Base-by-base conservation (phyloP, 1,140 invertebrate genomes). In the Teleopsis dalmanni region DNA sequence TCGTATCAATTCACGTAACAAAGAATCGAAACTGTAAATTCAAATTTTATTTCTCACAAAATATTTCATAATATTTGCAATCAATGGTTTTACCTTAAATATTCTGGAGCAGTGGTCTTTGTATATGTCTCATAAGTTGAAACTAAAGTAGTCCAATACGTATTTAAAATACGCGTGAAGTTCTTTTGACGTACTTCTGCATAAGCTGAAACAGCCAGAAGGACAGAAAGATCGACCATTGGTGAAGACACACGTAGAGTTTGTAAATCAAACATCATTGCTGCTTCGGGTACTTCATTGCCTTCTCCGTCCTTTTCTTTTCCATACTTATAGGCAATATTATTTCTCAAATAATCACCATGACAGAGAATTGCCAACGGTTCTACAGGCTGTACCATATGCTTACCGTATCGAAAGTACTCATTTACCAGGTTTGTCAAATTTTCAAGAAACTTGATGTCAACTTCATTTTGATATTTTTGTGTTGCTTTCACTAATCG, bases 221-320 rank as follows among this genome's bases (percentile, higher is more conserved):
- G 68, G 2, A 64, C 34, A 2, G 48, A 21, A 0, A 70, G 50
- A 51, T 70, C 67, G 2, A 66, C 47, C 67, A 70, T 70, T 37
- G 67, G 67, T 18, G 67, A 70, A 18, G 53, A 58, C 13, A 59
- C 13, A 0, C 64, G 50, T 21, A 70, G 13, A 1, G 67, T 70
- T 53, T 70, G 67, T 36, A 70, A 64, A 54, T 70, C 67, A 25
- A 70, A 70, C 67, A 70, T 70, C 55, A 70, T 65, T 4, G 60
- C 55, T 4, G 58, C 62, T 23, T 47, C 22, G 3, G 67, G 66
- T 9, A 47, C 35, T 2, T 55, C 60, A 13, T 38, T 13, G 23
- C 25, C 33, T 37, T 53, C 11, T 16, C 26, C 11, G 4, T 34
- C n/a, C 23, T 27, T 36, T 4, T 35, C 38, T 3, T 45, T 45